Evolutionary conservation across 2,797 vertebrate species (phyloP).

Genomic region (Lacerta bilineata): DNA sequence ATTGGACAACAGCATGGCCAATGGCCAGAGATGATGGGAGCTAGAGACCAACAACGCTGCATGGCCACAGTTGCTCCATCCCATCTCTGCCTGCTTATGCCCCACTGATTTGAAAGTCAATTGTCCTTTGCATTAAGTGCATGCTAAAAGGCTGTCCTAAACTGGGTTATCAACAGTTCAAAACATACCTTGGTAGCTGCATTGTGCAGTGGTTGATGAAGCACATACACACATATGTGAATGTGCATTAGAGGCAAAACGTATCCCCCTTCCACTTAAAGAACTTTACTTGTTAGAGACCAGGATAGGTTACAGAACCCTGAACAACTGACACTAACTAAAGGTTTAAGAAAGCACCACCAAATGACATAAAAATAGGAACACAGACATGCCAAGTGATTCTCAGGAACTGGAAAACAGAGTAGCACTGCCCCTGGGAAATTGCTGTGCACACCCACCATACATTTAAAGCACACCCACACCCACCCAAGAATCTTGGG

Average conservation of each 20-base stretch:
- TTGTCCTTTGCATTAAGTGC: not conserved
- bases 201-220: not conserved
- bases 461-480: too few relatives aligned
- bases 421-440: too few relatives aligned
- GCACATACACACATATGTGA: not conserved
- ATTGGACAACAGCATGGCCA: not conserved
- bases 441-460: too few relatives aligned
- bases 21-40: not conserved
- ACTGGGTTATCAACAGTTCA: not conserved
- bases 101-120: not conserved
- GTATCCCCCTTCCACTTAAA: not conserved
- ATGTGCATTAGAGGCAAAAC: not conserved
- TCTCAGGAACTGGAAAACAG: not conserved
- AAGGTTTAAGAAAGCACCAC: not conserved
- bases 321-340: not conserved
- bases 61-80: not conserved
- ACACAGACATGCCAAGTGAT: not conserved
- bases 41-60: not conserved
- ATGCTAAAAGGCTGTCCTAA: not conserved
- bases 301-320: not conserved
- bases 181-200: not conserved
- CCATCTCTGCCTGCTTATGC: not conserved
- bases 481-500: too few relatives aligned
- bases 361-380: not conserved
- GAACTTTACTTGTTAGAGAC: not conserved